Evolutionary conservation across 2,113 vertebrate genomes (phyloP), one percentile per base, ranked within the genome.

Genomic region (Actinemys pallida): DNA sequence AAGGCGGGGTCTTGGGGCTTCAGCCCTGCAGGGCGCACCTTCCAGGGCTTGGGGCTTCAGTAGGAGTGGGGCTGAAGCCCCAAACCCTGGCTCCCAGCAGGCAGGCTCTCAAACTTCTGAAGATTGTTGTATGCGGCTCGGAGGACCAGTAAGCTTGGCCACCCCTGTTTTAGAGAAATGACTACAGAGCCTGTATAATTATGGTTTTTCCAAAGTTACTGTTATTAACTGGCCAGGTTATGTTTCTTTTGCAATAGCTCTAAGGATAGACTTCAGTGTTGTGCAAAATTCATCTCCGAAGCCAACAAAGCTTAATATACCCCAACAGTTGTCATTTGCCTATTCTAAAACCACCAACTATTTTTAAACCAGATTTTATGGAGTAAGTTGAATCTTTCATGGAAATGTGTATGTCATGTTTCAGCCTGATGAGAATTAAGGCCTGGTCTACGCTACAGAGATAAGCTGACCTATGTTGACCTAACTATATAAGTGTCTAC

Each of bases 221-320:
- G 39, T 5, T 29, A 4, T 3, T 1, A 6, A 47, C 39, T 4
- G 1, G 5, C 4, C 57, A 75, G 19, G 22, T 75, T 69, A 81
- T 22, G 0, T 35, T 10, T 11, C 69, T 25, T 9, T 79, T 29
- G 31, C 54, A 54, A 57, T 8, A 0, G 2, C 0, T 0, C 59
- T 53, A 13, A 39, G 83, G 13, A 19, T 20, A 83, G 35, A n/a
- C 2, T 39, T n/a, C n/a, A 54, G 1, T 2, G 0, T 1, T 9
- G 29, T 2, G n/a, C 39, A 12, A 81, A 87, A 45, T 6, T 50
- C 25, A 49, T n/a, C 76, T 59, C 3, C 3, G 31, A 83, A 42
- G 17, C 3, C 52, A 39, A 57, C 24, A 76, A 3, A 42, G 78
- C 50, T 57, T 6, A 16, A 6, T 9, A 72, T 6, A 19, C 0